Conservation (phyloP, 2,888 invertebrate genomes). For the Tortrix viridana region DNA sequence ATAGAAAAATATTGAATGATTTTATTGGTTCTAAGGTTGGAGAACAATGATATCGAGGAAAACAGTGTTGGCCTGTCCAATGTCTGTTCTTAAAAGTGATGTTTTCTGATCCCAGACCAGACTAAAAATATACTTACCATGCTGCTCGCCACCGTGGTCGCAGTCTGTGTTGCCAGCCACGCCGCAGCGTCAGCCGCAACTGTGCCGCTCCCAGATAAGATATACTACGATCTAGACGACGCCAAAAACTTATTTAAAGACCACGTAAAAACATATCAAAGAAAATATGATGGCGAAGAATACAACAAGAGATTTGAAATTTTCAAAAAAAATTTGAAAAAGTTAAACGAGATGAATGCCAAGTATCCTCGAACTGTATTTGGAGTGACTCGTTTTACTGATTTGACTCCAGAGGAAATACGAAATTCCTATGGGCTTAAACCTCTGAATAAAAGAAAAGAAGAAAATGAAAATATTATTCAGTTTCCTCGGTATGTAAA, state of each 20-base stretch:
- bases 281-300: conserved; percentile 1
- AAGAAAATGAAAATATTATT: too few species aligned
- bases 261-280: not conserved
- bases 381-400: not conserved
- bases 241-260: not conserved
- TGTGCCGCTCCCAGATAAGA: not conserved
- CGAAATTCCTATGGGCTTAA: too few species aligned
- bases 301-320: conserved; percentile 8
- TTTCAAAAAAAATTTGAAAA: conserved; percentile 2
- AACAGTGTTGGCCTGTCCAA: too few species aligned
- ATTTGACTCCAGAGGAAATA: not conserved
- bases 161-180: not conserved
- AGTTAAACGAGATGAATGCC: not conserved
- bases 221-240: not conserved
- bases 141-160: not conserved
- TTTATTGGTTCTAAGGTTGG: too few species aligned
- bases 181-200: not conserved
- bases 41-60: too few species aligned
- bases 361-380: not conserved
- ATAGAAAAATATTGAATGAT: too few species aligned
- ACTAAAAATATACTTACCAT: too few species aligned
- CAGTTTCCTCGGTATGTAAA: too few species aligned
- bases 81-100: too few species aligned
- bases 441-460: too few species aligned
- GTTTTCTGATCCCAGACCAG: too few species aligned